Conservation (phyloP, 2,113 vertebrate species). For the Murina feae region DNA sequence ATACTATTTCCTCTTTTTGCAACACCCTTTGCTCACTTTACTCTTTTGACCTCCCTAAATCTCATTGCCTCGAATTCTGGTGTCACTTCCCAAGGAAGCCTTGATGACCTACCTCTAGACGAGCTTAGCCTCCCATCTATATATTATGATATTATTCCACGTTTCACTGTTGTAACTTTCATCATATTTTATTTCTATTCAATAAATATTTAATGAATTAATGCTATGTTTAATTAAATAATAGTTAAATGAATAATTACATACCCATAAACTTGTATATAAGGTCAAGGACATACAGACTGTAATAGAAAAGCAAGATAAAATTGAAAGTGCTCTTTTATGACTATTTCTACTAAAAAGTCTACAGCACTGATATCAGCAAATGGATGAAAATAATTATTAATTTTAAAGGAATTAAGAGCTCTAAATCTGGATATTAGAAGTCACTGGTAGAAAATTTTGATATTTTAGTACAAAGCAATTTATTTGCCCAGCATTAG, state of each 20-base stretch:
- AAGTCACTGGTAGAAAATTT: background rate
- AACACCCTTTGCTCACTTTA: background rate
- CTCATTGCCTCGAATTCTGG: background rate
- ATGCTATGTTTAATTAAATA: background rate
- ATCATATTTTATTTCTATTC: background rate
- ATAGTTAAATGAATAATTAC: background rate
- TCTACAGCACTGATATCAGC: background rate
- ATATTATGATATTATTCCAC: background rate
- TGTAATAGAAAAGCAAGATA: background rate
- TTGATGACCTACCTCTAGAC: background rate
- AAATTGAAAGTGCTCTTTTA: background rate
- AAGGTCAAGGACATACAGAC: background rate
- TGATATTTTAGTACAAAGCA: background rate
- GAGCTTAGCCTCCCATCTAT: background rate
- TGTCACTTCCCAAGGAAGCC: background rate
- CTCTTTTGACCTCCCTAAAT: background rate
- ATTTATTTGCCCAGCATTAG: background rate
- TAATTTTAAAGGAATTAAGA: conserved; percentile 24
- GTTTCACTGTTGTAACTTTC: background rate
- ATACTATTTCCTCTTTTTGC: background rate
- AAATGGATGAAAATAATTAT: background rate
- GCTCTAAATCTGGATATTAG: background rate
- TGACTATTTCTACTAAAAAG: background rate
- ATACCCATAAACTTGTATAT: background rate
- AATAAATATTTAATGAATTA: background rate